Evolutionary conservation across 2,113 vertebrate species (phyloP).

Genomic region (Scartelaos histophorus): DNA sequence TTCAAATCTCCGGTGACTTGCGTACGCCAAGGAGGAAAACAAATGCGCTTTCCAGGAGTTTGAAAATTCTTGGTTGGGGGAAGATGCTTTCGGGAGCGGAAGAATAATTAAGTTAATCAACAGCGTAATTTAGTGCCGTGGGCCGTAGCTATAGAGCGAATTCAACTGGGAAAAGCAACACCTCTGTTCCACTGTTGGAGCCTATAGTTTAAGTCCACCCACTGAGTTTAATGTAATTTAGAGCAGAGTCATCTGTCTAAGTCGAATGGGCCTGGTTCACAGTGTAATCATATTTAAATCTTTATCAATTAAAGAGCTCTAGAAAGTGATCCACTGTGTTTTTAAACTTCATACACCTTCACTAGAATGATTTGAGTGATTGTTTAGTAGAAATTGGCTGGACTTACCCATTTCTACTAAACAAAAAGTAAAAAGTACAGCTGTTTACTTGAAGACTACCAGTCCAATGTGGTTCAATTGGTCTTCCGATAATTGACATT

Average conservation of each 20-base stretch:
- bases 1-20: constrained; percentile 13
- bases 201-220: constrained; percentile 16
- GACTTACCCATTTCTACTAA: too few relatives aligned
- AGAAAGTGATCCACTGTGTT: too few relatives aligned
- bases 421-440: too few relatives aligned
- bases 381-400: too few relatives aligned
- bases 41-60: constrained; percentile 11
- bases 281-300: too few relatives aligned
- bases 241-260: constrained; percentile 60
- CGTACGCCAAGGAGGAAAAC: constrained; percentile 16
- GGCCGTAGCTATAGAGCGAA: constrained; percentile 31
- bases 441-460: too few relatives aligned
- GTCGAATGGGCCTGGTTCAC: constrained; percentile 6
- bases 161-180: constrained; percentile 18
- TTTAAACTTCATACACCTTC: too few relatives aligned
- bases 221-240: constrained; percentile 54
- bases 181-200: constrained; percentile 2
- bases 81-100: constrained; percentile 5
- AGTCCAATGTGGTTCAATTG: too few relatives aligned
- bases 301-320: too few relatives aligned
- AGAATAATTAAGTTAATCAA: constrained; percentile 48
- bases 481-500: too few relatives aligned
- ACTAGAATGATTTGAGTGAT: too few relatives aligned
- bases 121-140: constrained; percentile 30
- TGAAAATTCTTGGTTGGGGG: constrained; percentile 1